These are phyloP conservation scores for Rugalucina vietnamica DNA, from an alignment of 2,888 invertebrate species.

Conservation along the genomic window DNA sequence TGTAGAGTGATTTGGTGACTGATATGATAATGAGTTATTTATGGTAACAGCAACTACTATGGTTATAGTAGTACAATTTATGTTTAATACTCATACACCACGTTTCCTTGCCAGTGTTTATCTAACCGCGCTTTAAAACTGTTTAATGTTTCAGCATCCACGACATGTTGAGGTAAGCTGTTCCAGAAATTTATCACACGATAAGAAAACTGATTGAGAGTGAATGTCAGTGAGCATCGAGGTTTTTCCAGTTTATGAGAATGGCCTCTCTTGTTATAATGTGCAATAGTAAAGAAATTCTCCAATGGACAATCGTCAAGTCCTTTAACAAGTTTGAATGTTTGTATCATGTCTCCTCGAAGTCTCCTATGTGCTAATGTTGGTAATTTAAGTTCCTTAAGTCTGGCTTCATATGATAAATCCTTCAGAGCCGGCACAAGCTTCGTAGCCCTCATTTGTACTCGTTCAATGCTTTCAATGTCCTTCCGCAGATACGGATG, in stretches of 20 bases:
- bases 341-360: slow-evolving; percentile 7
- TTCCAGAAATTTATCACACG: background rate
- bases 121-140: background rate
- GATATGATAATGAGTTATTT: too few relatives aligned
- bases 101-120: background rate
- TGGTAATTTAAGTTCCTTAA: slow-evolving; percentile 16
- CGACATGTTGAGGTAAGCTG: background rate
- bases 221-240: background rate
- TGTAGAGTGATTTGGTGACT: too few relatives aligned
- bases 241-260: too few relatives aligned
- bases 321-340: background rate
- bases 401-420: background rate
- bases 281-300: background rate
- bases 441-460: slow-evolving; percentile 17
- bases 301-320: background rate
- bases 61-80: too few relatives aligned
- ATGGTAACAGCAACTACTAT: too few relatives aligned
- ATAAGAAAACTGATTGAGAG: background rate
- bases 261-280: background rate
- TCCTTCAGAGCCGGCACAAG: background rate
- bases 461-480: background rate
- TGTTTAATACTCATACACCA: too few relatives aligned
- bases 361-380: slow-evolving; percentile 1
- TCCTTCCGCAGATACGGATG: background rate
- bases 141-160: background rate